A percentile compares a stretch with the other conserved stretches of the same genome.
Conservation (phyloP, 2,797 vertebrate species). For the Hippocampus kuda region DNA sequence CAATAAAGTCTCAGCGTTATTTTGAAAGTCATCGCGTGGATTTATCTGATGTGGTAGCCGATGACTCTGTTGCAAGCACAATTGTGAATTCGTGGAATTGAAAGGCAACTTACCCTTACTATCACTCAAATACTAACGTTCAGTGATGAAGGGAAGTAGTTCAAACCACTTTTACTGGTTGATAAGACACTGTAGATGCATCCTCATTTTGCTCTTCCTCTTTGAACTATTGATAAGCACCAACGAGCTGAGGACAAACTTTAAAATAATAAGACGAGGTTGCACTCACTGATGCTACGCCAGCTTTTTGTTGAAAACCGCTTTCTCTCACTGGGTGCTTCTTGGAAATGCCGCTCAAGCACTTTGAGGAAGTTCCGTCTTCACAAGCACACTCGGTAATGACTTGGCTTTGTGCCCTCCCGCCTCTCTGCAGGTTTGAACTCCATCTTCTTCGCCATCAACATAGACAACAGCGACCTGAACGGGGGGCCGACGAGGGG, state of each 20-base stretch:
- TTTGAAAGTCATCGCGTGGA: too few relatives aligned
- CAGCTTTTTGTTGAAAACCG: constrained; percentile 11
- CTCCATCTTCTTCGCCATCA: constrained; percentile 96
- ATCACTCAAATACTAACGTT: too few relatives aligned
- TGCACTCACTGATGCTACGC: constrained; percentile 25
- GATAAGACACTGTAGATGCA: neutral
- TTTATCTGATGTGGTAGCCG: too few relatives aligned
- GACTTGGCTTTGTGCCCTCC: constrained; percentile 1
- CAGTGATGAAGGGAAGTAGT: neutral
- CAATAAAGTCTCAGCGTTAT: too few relatives aligned
- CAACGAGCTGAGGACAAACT: constrained; percentile 20
- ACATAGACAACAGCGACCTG: constrained; percentile 94
- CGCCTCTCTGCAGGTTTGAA: constrained; percentile 74
- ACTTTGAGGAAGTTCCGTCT: constrained; percentile 11
- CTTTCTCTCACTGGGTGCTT: constrained; percentile 6
- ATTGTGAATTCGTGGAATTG: too few relatives aligned
- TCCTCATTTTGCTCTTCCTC: constrained; percentile 4
- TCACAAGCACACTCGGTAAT: neutral
- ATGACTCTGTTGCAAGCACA: too few relatives aligned
- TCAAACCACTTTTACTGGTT: neutral
- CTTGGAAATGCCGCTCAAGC: constrained; percentile 6
- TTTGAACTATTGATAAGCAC: constrained; percentile 30
- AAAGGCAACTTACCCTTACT: too few relatives aligned
- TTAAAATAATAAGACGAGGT: constrained; percentile 31
- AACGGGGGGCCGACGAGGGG: constrained; percentile 75